Evolutionary conservation across 2,888 invertebrate species (phyloP).

Genomic region (Netelia virgata): DNA sequence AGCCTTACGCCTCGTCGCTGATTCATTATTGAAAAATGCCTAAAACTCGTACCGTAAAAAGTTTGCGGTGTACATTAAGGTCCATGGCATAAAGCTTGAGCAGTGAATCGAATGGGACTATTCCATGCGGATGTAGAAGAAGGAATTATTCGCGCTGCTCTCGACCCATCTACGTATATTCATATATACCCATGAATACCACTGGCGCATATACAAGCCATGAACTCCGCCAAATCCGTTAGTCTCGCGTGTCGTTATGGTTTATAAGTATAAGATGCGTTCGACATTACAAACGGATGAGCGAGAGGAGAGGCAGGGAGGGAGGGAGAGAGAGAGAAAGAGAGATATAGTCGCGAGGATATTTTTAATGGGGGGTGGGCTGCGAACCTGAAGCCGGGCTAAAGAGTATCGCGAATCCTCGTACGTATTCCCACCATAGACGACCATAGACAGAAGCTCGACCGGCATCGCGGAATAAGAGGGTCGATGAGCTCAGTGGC

Average conservation of each 20-base stretch:
- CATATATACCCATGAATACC: slow-evolving; percentile 59
- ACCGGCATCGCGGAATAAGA: too few species aligned
- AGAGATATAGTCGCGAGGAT: background rate
- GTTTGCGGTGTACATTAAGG: too few species aligned
- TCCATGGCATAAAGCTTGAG: background rate
- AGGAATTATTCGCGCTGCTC: slow-evolving; percentile 4
- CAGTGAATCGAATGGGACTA: slow-evolving; percentile 16
- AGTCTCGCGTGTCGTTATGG: slow-evolving; percentile 83
- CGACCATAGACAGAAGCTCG: background rate
- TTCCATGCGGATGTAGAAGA: slow-evolving; percentile 1
- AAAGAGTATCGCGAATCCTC: slow-evolving; percentile 25
- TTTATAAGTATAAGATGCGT: slow-evolving; percentile 82
- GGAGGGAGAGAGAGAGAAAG: slow-evolving; percentile 9
- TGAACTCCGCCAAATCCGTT: slow-evolving; percentile 75
- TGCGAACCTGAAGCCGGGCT: slow-evolving; percentile 69
- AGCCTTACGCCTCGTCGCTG: too few species aligned
- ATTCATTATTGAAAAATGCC: too few species aligned
- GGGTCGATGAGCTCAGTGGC: slow-evolving; percentile 77
- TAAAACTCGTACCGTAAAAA: too few species aligned
- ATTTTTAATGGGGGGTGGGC: background rate
- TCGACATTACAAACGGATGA: slow-evolving; percentile 74
- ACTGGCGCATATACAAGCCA: slow-evolving; percentile 70
- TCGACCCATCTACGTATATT: background rate
- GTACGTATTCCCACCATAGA: background rate
- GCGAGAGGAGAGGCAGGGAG: slow-evolving; percentile 25